These are phyloP conservation scores for Bubo blakistoni DNA, from an alignment of 2,113 vertebrate species.

Conservation along the genomic window DNA sequence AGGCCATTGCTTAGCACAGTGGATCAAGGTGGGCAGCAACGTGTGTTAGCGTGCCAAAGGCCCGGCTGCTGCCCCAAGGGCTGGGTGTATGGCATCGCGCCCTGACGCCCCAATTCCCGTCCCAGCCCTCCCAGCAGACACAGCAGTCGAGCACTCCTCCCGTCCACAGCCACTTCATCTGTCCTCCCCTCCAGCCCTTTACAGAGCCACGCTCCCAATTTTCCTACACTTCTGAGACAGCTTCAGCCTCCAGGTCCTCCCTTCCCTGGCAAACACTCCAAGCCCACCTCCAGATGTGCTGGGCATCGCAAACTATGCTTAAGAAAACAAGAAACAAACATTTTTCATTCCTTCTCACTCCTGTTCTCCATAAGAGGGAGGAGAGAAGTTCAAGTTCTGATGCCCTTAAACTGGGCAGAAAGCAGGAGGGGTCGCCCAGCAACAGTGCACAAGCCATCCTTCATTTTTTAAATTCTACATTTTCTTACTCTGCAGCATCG, in stretches of 20 bases:
- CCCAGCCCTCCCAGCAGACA: background rate
- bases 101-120: fast-evolving
- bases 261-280: background rate
- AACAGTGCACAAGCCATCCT: background rate
- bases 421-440: background rate
- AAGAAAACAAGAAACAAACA: background rate
- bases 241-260: background rate
- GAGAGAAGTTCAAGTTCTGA: background rate
- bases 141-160: background rate
- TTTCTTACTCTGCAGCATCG: background rate
- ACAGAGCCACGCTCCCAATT: fast-evolving
- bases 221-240: background rate
- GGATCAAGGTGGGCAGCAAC: fast-evolving
- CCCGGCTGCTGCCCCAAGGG: background rate
- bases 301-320: background rate
- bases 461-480: background rate
- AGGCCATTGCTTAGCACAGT: background rate
- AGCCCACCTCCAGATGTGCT: background rate
- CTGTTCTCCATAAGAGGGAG: background rate
- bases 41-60: fast-evolving
- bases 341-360: background rate
- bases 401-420: background rate
- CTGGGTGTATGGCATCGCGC: background rate
- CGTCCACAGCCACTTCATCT: background rate
- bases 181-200: background rate